Base-by-base conservation (phyloP, 2,797 vertebrate species). In the Spinus pinus region DNA sequence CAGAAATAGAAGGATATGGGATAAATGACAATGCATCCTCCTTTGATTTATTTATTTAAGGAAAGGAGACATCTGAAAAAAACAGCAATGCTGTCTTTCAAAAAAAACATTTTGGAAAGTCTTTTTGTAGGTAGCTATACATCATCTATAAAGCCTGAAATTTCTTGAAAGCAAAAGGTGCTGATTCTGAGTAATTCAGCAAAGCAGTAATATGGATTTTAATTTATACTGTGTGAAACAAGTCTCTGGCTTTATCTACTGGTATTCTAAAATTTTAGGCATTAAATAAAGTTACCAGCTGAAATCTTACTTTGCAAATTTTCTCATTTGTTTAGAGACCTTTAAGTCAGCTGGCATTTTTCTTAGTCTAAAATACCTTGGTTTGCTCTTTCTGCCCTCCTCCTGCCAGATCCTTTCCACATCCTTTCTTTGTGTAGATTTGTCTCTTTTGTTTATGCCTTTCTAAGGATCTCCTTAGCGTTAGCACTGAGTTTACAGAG, bases 371-470 rank as follows among this genome's bases (percentile, higher is more conserved):
- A 93, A 90, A 77, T 67, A 65, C 24, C 56, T 91, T 71, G 16
- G 22, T 79, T 93, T 94, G 28, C 77, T 85, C 67, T 81, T 93
- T 85, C 50, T 15, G 14, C 31, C 79, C 46, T 82, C 53, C 27
- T 88, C 39, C 35, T 0, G 0, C 53, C 61, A 1, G 1, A 46
- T 95, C 44, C 70, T 67, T 96, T 95, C 67, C 81, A 60, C 50
- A 42, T 35, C 35, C 60, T 94, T 91, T 91, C 85, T 92, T 97
- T 94, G 77, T 96, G 93, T 72, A 86, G 82, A 81, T 81, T 94
- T 95, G 50, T 90, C 71, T 90, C 71, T 90, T 93, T 86, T 94
- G 74, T 94, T 96, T 92, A 91, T 91, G 83, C 61, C 69, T 94
- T 90, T 81, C 60, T 90, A 78, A 93, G 72, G 65, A 23, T 73